Evolutionary conservation across 64 coral and sea anemone genomes (phyloP), one percentile per base, ranked within the genome.

Genomic region (Hydrozoanthus tunicans): DNA sequence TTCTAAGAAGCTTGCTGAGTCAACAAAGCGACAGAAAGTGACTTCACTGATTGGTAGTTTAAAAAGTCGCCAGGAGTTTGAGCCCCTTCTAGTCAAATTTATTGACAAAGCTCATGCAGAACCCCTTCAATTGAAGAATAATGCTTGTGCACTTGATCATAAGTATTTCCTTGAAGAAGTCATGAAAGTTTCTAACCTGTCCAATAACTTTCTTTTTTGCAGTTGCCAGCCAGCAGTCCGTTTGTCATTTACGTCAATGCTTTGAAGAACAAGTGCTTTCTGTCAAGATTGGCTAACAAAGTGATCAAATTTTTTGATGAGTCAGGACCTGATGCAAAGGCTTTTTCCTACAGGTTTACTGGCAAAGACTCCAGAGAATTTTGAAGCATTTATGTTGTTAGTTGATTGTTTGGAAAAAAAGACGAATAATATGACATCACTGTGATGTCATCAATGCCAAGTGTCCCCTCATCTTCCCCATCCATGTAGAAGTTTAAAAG

Each of bases 261-360:
- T 26, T 73, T 73, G 25, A 73, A 73, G 23, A 27, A 73, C 70
- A 73, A 73, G 70, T 73, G 70, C 70, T 73, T 20, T 20, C 25
- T 73, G 70, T 73, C 70, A 73, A 32, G 70, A 73, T 73, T 73
- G 70, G 70, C 70, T 73, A 73, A 73, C 70, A 73, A 73, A 73
- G 70, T 73, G 70, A 26, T 73, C n/a, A 73, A 43, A 8, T 73
- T 73, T 73, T 73, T 73, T 43, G 70, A 73, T 73, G 70, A 73
- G 70, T 73, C 24, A 73, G 70, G 70, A 73, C 15, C 4, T 73
- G 70, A 73, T 73, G 70, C 70, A 73, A 73, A 73, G 70, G 25
- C 70, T 73, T 73, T 73, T 20, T 73, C 70, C 9, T 73, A 73
- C 43, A 73, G 70, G 25, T 73, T 73, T 73, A 73, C 70, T 73